Conservation (phyloP, 2,113 vertebrate species). For the Gallinago jamesoni region DNA sequence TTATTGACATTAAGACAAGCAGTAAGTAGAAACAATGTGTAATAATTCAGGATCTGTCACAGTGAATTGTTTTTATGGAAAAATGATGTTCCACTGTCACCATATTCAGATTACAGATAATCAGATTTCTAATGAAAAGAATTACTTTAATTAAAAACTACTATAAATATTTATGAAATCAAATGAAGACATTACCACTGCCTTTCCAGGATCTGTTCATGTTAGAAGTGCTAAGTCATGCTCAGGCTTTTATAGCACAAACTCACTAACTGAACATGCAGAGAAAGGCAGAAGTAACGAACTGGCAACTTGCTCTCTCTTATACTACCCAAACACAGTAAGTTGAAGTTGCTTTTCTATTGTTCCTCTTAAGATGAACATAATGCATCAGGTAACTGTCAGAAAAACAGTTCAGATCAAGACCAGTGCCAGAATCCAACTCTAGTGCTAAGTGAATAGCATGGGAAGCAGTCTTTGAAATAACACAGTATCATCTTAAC, state of each 20-base stretch:
- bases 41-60: not conserved
- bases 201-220: not conserved
- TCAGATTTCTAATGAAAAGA: not conserved
- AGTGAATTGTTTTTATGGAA: not conserved
- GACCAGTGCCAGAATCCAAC: not conserved
- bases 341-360: not conserved
- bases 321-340: not conserved
- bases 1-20: not conserved
- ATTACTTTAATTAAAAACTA: not conserved
- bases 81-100: not conserved
- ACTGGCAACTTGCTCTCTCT: rapidly evolving
- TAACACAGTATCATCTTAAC: not conserved
- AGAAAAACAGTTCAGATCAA: not conserved
- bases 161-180: not conserved
- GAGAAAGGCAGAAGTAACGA: not conserved
- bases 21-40: not conserved
- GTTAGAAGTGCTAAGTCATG: not conserved
- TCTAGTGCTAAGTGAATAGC: not conserved
- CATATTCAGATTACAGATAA: not conserved
- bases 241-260: not conserved
- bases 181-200: not conserved
- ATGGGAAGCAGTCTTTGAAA: not conserved
- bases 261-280: rapidly evolving
- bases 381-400: not conserved
- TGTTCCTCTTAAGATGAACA: not conserved